Base-by-base conservation (phyloP, 2,797 vertebrate species). In the Erethizon dorsatum region DNA sequence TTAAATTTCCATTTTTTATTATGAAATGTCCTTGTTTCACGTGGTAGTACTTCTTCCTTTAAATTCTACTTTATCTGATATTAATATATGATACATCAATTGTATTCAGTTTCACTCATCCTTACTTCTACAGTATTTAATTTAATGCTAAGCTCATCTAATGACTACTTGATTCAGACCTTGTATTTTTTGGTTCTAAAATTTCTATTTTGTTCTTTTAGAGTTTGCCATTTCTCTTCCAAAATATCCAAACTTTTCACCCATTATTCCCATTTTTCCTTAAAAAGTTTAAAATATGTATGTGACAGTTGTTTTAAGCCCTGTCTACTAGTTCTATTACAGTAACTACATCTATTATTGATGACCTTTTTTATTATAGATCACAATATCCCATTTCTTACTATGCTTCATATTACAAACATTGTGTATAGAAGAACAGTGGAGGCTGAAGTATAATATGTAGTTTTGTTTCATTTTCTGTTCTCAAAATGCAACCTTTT, bases 111-210 rank as follows among this genome's bases (percentile, higher is more conserved):
- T 45, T 82, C 47, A 77, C 20, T 37, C 31, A 37, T 28, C 26
- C 50, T 85, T 47, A 71, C n/a, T 89, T 88, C 86, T 83, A 13
- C 37, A 71, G 73, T 75, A 10, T 86, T 93, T 59, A 94, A 41
- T 50, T 20, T 84, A 73, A 71, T 80, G 18, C 37, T 88, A 88
- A 90, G 28, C 15, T 63, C 80, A 85, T 67, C 24, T 90, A 54
- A 79, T 96, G 33, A 84, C 1, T 82, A 9, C 67, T 79, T 82
- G 33, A 88, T 56, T 94, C 75, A 88, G 71, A 82, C 52, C 91
- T 28, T 95, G 4, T 63, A 84, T 54, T 90, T 94, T 93, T 82
- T 50, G 86, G 33, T 77, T 71, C 52, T 87, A 96, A 31, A 93
- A 71, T 14, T 91, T 91, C 33, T 83, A 12, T 57, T 96, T 87